Evolutionary conservation across 2,113 vertebrate species (phyloP), one percentile per base, ranked within the genome.

Genomic region (Pleuronectes platessa): DNA sequence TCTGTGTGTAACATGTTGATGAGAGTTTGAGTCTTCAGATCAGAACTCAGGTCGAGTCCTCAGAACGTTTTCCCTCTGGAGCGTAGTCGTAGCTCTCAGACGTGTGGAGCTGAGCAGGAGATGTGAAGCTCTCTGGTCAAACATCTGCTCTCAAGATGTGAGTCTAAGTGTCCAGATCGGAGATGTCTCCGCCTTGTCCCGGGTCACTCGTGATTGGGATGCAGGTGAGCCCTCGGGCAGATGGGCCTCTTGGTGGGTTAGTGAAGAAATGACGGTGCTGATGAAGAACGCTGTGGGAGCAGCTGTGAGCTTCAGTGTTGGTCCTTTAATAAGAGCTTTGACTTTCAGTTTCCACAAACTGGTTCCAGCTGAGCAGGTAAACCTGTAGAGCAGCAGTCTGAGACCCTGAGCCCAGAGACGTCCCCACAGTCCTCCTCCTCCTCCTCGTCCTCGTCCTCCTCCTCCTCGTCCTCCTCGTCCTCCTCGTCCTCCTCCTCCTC

Each of bases 111-210:
- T 0, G 42, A 45, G 42, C 11, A 14, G 31, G 2, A 40, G 58
- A 31, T 1, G 51, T 4, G 40, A 31, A 31, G 7, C 7, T 37
- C 24, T 54, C 3, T 8, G 24, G 9, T 24, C 21, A 11, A 26
- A 80, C 76, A 83, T 80, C 60, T 88, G 86, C 24, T 31, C 3
- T 12, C 63, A 53, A 85, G 59, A 86, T 86, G 83, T 68, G 64
- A 5, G 15, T 47, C 61, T 37, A 5, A 23, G 6, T 1, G 37
- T 59, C 4, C 9, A 54, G 54, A 65, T 31, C 0, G 1, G 12
- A 1, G 20, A 51, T 4, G 76, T 71, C 62, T 14, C 4, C 18
- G 51, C 51, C 73, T 69, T 14, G 2, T 79, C 60, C 24, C 4
- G 27, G 55, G 56, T 82, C 73, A 0, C n/a, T 3, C n/a, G 4